Evolutionary conservation across 2,113 vertebrate genomes (phyloP).

Genomic region (Tychaedon coryphoeus): DNA sequence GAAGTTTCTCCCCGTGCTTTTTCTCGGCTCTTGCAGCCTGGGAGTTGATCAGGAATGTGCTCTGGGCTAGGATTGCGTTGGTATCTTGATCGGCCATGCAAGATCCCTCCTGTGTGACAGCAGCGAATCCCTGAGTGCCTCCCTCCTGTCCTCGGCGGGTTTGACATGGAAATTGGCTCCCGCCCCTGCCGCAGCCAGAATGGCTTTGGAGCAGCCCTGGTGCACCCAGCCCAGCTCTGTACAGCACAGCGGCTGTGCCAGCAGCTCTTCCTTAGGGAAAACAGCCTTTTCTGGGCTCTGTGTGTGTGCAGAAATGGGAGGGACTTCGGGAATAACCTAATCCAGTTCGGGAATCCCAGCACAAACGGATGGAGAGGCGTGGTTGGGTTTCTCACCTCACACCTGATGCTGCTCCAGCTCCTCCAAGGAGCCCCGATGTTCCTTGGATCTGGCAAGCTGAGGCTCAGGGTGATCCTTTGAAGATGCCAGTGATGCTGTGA

Average conservation of each 20-base stretch:
- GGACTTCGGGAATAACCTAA: background rate
- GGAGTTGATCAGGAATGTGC: background rate
- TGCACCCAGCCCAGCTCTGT: background rate
- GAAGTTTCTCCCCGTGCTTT: background rate
- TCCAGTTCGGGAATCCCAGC: background rate
- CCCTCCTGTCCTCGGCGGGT: background rate
- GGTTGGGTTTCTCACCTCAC: background rate
- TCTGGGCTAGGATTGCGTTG: background rate
- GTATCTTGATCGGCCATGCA: background rate
- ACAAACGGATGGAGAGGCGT: background rate
- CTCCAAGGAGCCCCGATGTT: fast-evolving
- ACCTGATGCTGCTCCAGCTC: background rate
- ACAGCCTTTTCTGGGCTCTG: background rate
- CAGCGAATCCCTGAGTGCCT: background rate
- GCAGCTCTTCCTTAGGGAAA: background rate
- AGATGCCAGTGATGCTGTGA: background rate
- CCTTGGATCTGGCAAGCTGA: background rate
- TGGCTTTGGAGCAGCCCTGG: background rate
- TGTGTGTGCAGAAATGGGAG: background rate
- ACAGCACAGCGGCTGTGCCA: fast-evolving
- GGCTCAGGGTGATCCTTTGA: background rate
- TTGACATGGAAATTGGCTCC: background rate
- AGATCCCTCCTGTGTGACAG: background rate
- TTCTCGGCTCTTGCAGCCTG: background rate
- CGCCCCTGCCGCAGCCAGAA: background rate